phyloP scores from a whole-genome alignment of 2,113 vertebrate species.

The Xiphophorus maculatus region DNA sequence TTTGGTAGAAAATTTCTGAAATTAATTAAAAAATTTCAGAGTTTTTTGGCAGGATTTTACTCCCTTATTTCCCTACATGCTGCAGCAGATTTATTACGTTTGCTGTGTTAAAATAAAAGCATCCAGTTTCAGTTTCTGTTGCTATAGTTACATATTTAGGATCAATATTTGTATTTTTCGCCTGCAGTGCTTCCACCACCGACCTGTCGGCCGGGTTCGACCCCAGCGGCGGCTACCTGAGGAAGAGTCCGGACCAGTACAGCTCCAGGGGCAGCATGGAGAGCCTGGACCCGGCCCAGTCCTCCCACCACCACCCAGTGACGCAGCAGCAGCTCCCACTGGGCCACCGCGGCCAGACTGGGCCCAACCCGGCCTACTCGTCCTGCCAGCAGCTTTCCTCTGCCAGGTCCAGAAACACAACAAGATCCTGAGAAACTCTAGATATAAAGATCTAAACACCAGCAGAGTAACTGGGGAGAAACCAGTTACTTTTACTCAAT shows the following conservation, averaged over 20 bases:
- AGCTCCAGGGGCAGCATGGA: slow-evolving; percentile 97
- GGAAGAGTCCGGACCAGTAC: slow-evolving; percentile 93
- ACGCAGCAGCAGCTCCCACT: slow-evolving; percentile 53
- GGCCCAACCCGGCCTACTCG: slow-evolving; percentile 81
- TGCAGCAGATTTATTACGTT: no score
- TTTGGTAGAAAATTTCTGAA: no score
- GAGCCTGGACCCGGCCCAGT: slow-evolving; percentile 85
- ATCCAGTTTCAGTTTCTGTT: no score
- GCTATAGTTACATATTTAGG: no score
- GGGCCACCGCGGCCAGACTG: slow-evolving; percentile 35
- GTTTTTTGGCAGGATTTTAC: no score
- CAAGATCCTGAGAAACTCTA: neutral
- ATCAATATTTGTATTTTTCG: neutral
- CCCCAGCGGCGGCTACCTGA: slow-evolving; percentile 79
- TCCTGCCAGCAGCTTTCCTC: slow-evolving; percentile 89
- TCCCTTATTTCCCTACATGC: no score
- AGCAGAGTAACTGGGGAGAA: no score
- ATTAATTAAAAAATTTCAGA: no score
- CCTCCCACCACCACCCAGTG: slow-evolving; percentile 43
- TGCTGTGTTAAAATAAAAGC: no score
- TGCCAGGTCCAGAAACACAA: slow-evolving; percentile 78
- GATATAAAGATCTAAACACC: neutral
- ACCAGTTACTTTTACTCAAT: no score
- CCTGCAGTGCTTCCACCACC: slow-evolving; percentile 88
- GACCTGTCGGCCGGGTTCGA: slow-evolving; percentile 85